phyloP scores from a whole-genome alignment of 2,113 vertebrate genomes.

The Baryphthengus martii region DNA sequence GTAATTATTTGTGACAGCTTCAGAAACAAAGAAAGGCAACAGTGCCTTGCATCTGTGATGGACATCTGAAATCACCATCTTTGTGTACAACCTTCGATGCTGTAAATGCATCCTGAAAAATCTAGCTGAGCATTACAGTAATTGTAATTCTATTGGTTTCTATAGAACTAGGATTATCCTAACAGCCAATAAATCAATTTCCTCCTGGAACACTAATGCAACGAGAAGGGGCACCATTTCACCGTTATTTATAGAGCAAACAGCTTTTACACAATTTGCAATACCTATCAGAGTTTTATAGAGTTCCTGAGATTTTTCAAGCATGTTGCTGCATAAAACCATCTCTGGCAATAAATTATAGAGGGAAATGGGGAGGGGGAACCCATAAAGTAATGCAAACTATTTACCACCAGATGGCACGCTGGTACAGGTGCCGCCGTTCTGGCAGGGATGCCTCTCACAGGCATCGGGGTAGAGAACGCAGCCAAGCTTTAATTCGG shows the following conservation, averaged over 20 bases:
- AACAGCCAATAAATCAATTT: slow-evolving; percentile 54
- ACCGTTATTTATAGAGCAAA: slow-evolving; percentile 48
- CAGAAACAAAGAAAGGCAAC: background rate
- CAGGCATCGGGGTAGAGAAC: slow-evolving; percentile 91
- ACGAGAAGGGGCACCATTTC: slow-evolving; percentile 20
- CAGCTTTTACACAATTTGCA: slow-evolving; percentile 53
- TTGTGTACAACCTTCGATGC: background rate
- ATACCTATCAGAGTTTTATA: slow-evolving; percentile 54
- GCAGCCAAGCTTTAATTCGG: slow-evolving; percentile 91
- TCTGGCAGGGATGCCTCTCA: slow-evolving; percentile 85
- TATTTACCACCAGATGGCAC: slow-evolving; percentile 90
- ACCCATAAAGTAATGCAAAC: background rate
- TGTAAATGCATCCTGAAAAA: slow-evolving; percentile 17
- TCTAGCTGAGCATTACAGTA: background rate
- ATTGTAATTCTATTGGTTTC: slow-evolving; percentile 19
- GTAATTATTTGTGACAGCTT: slow-evolving; percentile 11
- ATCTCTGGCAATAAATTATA: background rate
- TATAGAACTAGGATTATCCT: slow-evolving; percentile 13
- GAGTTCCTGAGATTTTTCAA: slow-evolving; percentile 38
- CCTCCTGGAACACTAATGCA: background rate
- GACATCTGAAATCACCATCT: background rate
- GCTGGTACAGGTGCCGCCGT: slow-evolving; percentile 85
- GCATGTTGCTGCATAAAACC: slow-evolving; percentile 13
- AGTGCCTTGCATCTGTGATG: background rate
- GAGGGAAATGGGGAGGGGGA: accelerated